These are phyloP conservation scores for Vimba vimba DNA, from an alignment of 2,113 vertebrate species.

Conservation along the genomic window DNA sequence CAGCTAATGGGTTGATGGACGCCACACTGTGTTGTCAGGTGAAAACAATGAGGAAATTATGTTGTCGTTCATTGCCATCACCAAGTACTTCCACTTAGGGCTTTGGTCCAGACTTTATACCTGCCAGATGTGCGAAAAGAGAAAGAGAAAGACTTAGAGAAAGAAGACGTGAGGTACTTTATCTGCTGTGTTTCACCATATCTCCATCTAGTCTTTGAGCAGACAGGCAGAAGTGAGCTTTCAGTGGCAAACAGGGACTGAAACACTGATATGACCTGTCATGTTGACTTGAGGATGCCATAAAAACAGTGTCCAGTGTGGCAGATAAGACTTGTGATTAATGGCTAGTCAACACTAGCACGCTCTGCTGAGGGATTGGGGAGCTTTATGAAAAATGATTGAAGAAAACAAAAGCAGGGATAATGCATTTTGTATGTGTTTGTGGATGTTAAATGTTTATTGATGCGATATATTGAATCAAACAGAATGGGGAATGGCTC, in stretches of 20 bases:
- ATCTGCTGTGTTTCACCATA: conserved; percentile 18
- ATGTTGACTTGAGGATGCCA: conserved; percentile 55
- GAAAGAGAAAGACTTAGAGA: conserved; percentile 15
- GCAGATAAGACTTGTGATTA: conserved; percentile 38
- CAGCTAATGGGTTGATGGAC: no score
- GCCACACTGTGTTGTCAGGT: no score
- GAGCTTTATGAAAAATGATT: conserved; percentile 24
- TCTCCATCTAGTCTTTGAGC: conserved; percentile 23
- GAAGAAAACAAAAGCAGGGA: background rate
- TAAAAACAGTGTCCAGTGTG: conserved; percentile 57
- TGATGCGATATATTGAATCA: conserved; percentile 5
- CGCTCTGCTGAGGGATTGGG: conserved; percentile 26
- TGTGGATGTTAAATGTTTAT: conserved; percentile 23
- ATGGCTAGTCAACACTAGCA: conserved; percentile 37
- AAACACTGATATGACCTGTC: conserved; percentile 61
- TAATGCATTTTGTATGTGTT: conserved; percentile 14
- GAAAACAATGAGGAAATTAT: no score
- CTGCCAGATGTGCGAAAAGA: conserved; percentile 64
- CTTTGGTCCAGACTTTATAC: conserved; percentile 54
- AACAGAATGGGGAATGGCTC: conserved; percentile 20
- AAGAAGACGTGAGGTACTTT: background rate
- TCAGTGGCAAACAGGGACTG: conserved; percentile 15
- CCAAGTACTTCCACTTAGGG: conserved; percentile 59
- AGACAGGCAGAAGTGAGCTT: conserved; percentile 39
- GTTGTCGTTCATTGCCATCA: no score